A percentile compares a stretch with the other conserved stretches of the same genome.
Conservation (phyloP, 2,888 invertebrate genomes). For the Apotomis betuletana region DNA sequence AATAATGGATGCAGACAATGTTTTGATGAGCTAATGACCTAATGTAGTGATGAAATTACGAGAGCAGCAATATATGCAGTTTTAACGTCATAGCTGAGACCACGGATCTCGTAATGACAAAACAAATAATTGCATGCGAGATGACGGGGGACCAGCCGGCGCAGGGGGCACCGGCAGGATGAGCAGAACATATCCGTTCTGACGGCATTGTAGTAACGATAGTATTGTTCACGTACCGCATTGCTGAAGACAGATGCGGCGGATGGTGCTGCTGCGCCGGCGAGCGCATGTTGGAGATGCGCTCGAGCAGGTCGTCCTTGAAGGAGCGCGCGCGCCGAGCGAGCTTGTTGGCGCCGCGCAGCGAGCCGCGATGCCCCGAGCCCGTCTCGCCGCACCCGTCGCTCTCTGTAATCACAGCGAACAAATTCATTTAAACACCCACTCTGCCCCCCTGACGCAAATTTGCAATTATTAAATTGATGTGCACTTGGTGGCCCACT, state of each 20-base stretch:
- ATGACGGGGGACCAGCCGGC: not conserved
- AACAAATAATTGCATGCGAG: not conserved
- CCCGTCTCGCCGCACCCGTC: constrained; percentile 81
- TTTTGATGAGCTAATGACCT: not conserved
- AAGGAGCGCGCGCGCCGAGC: constrained; percentile 94
- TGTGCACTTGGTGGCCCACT: not conserved
- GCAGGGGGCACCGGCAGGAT: not conserved
- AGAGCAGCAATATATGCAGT: not conserved
- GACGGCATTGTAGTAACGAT: constrained; percentile 29
- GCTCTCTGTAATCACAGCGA: constrained; percentile 67
- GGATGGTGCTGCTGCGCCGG: constrained; percentile 85
- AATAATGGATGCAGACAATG: not conserved
- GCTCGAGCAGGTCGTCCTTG: constrained; percentile 96
- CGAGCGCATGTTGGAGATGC: constrained; percentile 94
- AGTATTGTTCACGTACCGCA: constrained; percentile 60
- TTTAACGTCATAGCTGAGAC: not conserved
- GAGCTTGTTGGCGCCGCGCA: constrained; percentile 91
- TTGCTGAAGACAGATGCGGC: constrained; percentile 75
- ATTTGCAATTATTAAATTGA: constrained; percentile 22
- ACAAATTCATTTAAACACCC: constrained; percentile 31
- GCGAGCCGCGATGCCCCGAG: constrained; percentile 89
- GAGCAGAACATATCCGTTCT: constrained; percentile 6
- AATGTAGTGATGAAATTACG: not conserved
- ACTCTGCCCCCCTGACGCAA: constrained; percentile 18
- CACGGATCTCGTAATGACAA: not conserved